phyloP scores from a whole-genome alignment of 2,797 vertebrate genomes.

The Pangasius mekongensis region DNA sequence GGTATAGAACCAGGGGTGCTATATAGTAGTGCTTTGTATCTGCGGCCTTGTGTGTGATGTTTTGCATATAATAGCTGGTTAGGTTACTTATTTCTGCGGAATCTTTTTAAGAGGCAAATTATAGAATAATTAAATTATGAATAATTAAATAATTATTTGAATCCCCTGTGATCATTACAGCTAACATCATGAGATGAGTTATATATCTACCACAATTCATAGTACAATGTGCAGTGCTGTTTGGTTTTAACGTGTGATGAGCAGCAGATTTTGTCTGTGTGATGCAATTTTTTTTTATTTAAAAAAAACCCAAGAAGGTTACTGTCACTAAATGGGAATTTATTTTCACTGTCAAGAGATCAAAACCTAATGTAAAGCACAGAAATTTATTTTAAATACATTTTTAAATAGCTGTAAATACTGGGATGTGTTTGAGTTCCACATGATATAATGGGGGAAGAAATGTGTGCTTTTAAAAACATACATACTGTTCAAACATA shows the following conservation, averaged over 20 bases:
- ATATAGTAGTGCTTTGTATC: neutral
- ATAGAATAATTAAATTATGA: too few species aligned
- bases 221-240: neutral
- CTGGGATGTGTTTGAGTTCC: neutral
- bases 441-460: neutral
- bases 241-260: neutral
- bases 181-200: neutral
- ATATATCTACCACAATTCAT: neutral
- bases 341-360: neutral
- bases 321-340: neutral
- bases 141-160: too few species aligned
- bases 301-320: neutral
- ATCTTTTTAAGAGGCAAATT: neutral
- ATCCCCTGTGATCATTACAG: neutral
- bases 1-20: neutral
- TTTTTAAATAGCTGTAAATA: neutral
- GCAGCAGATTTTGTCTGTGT: neutral
- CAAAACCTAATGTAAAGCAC: neutral
- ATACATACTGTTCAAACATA: neutral
- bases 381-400: neutral
- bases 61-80: neutral
- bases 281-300: neutral
- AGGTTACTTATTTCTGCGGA: neutral
- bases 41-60: neutral
- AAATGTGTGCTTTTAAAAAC: neutral